Evolutionary conservation across 64 coral and sea anemone species (phyloP), one percentile per base, ranked within the genome.

Genomic region (Actinia equina): DNA sequence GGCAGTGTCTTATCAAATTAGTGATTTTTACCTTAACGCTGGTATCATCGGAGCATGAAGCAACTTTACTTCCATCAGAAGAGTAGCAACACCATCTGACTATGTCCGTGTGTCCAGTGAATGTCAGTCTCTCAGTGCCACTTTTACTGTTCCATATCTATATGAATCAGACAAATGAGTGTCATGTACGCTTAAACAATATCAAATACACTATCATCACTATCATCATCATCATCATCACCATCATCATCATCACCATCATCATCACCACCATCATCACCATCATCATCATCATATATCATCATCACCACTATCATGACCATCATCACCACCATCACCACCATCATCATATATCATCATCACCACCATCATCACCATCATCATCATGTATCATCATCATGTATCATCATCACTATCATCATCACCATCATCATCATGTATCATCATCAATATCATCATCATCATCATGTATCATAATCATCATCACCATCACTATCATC

Each of bases 71-170:
- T 15, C 93, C 97, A 91, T 99, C 93, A 19, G 87, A 80, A n/a
- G 97, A 99, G 46, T 90, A 99, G 26, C 90, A 99, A 55, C 97
- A 95, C 88, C 97, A 95, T 86, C 93, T 87, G 74, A 99, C 97
- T 37, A 99, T 94, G 85, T 93, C 97, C 2, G 58, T 85, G 84
- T 99, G 97, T 57, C 93, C 97, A 23, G 7, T 85, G 22, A 74
- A 99, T 17, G 88, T 82, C n/a, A 91, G 37, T 9, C 51, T 56
- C 11, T 85, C 80, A 7, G 30, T 59, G 43, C 93, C 90, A 71
- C 67, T 93, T 30, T 89, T 85, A 81, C 91, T 90, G 83, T 93
- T 87, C 93, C 93, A 99, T 22, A 95, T 86, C 97, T 99, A 55
- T 46, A 85, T 11, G 54, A 7, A 11, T 7, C 54, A 77, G 67